Conservation (phyloP, 1,140 invertebrate genomes). For the Antheraea mylitta region DNA sequence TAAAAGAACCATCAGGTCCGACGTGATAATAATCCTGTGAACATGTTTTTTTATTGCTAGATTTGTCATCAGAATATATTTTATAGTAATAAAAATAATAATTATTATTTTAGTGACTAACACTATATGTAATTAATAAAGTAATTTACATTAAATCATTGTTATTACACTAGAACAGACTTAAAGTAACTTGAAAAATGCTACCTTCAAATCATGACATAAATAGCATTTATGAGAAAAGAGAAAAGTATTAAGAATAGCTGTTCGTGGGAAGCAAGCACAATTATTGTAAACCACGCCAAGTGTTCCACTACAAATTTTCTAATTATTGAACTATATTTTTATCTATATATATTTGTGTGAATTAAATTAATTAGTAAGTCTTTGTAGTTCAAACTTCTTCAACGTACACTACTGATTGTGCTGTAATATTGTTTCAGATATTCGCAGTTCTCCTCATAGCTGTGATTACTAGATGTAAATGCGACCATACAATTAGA, state of each 20-base stretch:
- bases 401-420: conserved; percentile 5
- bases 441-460: conserved; percentile 49
- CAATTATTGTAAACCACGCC: conserved; percentile 55
- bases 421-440: conserved; percentile 46
- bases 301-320: conserved; percentile 64
- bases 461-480: conserved; percentile 39
- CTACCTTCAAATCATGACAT: not conserved
- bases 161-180: not conserved
- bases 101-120: too few relatives aligned
- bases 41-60: too few relatives aligned
- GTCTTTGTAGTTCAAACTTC: not conserved
- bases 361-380: not conserved
- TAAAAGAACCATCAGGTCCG: too few relatives aligned
- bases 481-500: conserved; percentile 41
- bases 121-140: too few relatives aligned
- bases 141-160: not conserved
- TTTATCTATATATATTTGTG: not conserved
- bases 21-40: too few relatives aligned
- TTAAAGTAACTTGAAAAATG: conserved; percentile 1
- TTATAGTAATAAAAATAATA: too few relatives aligned
- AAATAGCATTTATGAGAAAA: conserved; percentile 56
- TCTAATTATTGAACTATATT: conserved; percentile 48
- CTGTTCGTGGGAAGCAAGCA: conserved; percentile 59
- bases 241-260: conserved; percentile 72
- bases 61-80: too few relatives aligned